Percentiles rank a stretch among this genome's conserved stretches.
These are phyloP conservation scores for Muscicapa comitata DNA, from an alignment of 2,797 vertebrate species.

Conservation along the genomic window DNA sequence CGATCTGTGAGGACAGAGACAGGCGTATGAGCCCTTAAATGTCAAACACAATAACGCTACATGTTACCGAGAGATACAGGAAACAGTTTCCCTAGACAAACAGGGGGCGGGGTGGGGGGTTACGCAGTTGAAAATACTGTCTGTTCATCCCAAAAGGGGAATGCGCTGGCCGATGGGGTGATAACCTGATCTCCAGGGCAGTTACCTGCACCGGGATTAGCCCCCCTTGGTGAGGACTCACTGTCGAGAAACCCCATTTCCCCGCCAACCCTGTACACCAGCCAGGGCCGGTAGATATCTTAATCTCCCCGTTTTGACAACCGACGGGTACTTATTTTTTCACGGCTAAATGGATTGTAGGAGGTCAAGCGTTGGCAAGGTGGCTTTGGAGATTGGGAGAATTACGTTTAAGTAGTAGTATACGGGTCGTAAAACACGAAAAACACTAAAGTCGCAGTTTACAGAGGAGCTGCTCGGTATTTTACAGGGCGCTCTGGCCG, in stretches of 20 bases:
- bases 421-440: background rate
- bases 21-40: background rate
- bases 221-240: background rate
- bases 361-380: background rate
- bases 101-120: rapidly evolving
- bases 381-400: background rate
- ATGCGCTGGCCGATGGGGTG: background rate
- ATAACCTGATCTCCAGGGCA: background rate
- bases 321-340: background rate
- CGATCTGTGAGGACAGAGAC: background rate
- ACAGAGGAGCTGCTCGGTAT: background rate
- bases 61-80: background rate
- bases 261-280: background rate
- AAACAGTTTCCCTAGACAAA: background rate
- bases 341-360: background rate
- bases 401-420: background rate
- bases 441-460: background rate
- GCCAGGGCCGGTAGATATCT: background rate
- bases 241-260: background rate
- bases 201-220: background rate
- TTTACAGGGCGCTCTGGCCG: background rate
- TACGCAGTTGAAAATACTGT: background rate
- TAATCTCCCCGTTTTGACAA: background rate
- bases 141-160: background rate
- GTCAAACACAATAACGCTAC: background rate